These are phyloP conservation scores for Drosophila tristis DNA, from an alignment of 1,140 invertebrate genomes.

Conservation along the genomic window DNA sequence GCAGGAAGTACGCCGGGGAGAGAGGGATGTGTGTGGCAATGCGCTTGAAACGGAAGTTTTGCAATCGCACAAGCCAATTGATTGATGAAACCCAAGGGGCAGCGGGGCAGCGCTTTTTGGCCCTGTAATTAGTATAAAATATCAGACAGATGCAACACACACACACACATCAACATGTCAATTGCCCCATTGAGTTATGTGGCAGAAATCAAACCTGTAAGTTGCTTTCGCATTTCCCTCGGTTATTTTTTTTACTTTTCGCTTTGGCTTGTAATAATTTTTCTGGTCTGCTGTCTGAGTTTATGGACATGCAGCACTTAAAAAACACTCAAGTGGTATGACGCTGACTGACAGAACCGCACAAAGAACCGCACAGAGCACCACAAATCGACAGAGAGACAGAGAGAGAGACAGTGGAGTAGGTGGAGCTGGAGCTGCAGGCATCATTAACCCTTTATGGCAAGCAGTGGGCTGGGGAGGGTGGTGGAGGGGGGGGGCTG, in stretches of 20 bases:
- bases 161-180: slow-evolving; percentile 70
- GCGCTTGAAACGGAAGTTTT: slow-evolving; percentile 57
- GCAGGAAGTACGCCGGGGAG: slow-evolving; percentile 23
- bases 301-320: slow-evolving; percentile 76
- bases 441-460: slow-evolving; percentile 81
- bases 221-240: slow-evolving; percentile 47
- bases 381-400: slow-evolving; percentile 11
- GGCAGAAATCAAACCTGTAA: slow-evolving; percentile 57
- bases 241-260: slow-evolving; percentile 17
- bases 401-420: slow-evolving; percentile 1
- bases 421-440: slow-evolving; percentile 33
- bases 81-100: slow-evolving; percentile 57
- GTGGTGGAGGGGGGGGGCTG: slow-evolving; percentile 16
- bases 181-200: slow-evolving; percentile 70
- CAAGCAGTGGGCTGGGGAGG: no score
- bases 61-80: slow-evolving; percentile 50
- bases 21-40: slow-evolving; percentile 27
- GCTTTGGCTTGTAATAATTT: slow-evolving; percentile 61
- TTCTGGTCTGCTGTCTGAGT: slow-evolving; percentile 50
- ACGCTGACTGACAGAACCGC: slow-evolving; percentile 40
- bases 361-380: slow-evolving; percentile 13
- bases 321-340: slow-evolving; percentile 78
- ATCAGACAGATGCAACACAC: slow-evolving; percentile 7
- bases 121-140: slow-evolving; percentile 55
- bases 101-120: no score